Evolutionary conservation across 2,888 invertebrate genomes (phyloP), one percentile per base, ranked within the genome.

Genomic region (Odontocolon sp.): DNA sequence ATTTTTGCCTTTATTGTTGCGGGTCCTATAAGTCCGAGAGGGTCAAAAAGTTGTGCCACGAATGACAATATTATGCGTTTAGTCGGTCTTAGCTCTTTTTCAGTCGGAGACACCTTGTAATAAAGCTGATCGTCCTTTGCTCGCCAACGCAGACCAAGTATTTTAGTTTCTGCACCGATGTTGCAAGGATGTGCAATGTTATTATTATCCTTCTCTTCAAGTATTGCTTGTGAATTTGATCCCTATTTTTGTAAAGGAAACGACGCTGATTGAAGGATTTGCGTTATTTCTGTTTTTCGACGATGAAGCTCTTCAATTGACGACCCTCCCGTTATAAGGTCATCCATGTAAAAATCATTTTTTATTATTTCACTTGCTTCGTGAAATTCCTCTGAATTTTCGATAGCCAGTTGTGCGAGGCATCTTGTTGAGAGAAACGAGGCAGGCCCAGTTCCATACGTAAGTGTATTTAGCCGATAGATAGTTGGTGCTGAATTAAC

Each of bases 351-450:
- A 28, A 68, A 68, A 28, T 68, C 57, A 0, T 38, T 45, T 16
- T 26, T 9, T 33, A 68, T 57, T 1, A 68, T n/a, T 38, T 68
- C 9, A 18, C 68, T 47, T 23, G 9, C 9, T 57, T 57, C 57
- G 2, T 47, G 56, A 47, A 16, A 38, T 5, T 57, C 47, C 5
- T n/a, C n/a, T 28, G 26, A 26, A 28, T 38, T 26, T 14, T 68
- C 57, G 26, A 50, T 28, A 2, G 66, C 78, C 9, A 76, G 3
- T 33, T 80, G 75, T 3, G 31, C 42, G 6, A 78, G 11, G 23
- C 42, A 11, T 26, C 71, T 8, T 3, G 63, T 71, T 1, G 76
- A 76, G 9, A 78, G 47, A 21, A 68, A 78, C 14, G 75, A 66
- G 8, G 71, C 70, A 0, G 57, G 16, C 5, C 69, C 47, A 2